Evolutionary conservation across 2,797 vertebrate genomes (phyloP).

Genomic region (Pangasius djambal): DNA sequence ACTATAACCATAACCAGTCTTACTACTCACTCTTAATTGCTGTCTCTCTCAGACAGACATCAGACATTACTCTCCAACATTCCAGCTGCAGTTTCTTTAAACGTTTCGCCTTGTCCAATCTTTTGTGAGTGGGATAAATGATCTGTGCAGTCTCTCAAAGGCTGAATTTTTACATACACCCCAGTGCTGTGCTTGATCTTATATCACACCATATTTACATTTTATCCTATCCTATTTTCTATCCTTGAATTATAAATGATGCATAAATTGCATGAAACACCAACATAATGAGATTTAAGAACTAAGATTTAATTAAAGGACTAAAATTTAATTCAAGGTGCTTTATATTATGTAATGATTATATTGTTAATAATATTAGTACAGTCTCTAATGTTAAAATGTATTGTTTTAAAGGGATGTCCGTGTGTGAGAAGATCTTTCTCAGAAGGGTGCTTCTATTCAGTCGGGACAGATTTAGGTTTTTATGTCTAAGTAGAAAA

Average conservation of each 20-base stretch:
- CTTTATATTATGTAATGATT: neutral
- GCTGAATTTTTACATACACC: neutral
- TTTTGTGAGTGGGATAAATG: neutral
- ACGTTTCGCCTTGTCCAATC: slow-evolving; percentile 22
- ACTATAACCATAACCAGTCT: neutral
- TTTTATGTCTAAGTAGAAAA: neutral
- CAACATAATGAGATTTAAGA: neutral
- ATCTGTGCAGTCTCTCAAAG: neutral
- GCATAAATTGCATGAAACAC: neutral
- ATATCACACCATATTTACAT: neutral
- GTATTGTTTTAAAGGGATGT: neutral
- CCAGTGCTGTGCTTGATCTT: neutral
- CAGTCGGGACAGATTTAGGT: neutral
- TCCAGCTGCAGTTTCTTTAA: slow-evolving; percentile 39
- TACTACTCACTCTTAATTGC: neutral
- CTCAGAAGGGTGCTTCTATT: neutral
- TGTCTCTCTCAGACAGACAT: neutral
- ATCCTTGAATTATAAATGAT: neutral
- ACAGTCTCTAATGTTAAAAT: neutral
- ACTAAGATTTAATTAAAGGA: neutral
- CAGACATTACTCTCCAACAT: slow-evolving; percentile 14
- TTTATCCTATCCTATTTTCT: neutral
- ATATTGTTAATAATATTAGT: neutral
- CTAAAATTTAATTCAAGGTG: neutral
- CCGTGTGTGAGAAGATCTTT: neutral